Base-by-base conservation (phyloP, 64 coral and sea anemone genomes). In the Dendronephthya gigantea region DNA sequence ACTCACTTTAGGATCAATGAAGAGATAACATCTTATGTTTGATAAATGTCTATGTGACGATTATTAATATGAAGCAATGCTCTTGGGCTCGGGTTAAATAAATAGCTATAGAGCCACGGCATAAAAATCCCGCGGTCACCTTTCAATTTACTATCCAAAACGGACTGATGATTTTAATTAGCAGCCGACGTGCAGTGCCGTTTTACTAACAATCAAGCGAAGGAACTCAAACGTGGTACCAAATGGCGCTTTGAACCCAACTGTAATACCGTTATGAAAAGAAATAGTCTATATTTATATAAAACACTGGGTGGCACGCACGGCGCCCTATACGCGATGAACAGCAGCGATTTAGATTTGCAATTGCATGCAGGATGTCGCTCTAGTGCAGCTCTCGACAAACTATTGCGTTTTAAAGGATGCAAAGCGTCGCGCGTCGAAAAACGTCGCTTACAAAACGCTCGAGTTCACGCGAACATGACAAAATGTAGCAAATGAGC, bases 331-430 rank as follows among this genome's bases (percentile, higher is more conserved):
- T 79, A 39, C 36, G 72, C 36, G 29, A 33, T 79, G 15, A 33
- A 33, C 31, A 79, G 72, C 30, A 79, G 30, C 9, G 2, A 5
- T 34, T 34, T 79, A 35, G 19, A 79, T 39, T 79, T 36, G 36
- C 72, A 39, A 35, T 79, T 79, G 30, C 30, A 79, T 16, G 32
- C 72, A 79, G 72, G 72, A 79, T 79, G 32, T 79, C 36, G 32
- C 32, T 79, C 32, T 79, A 79, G 36, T 79, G 72, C 32, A 79
- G 72, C 72, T 79, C 72, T 79, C 36, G 72, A 79, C 32, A 79
- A 35, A 79, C 15, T 79, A 79, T 79, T 39, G 36, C 36, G 72
- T 16, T 39, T 79, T 19, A 79, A 79, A 79, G 0, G 36, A 35
- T 36, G 2, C 72, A 79, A 19, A 39, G 72, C 30, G 29, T 29